These are phyloP conservation scores for Hippopotamyrus pictus DNA, from an alignment of 2,797 vertebrate genomes.

Conservation along the genomic window DNA sequence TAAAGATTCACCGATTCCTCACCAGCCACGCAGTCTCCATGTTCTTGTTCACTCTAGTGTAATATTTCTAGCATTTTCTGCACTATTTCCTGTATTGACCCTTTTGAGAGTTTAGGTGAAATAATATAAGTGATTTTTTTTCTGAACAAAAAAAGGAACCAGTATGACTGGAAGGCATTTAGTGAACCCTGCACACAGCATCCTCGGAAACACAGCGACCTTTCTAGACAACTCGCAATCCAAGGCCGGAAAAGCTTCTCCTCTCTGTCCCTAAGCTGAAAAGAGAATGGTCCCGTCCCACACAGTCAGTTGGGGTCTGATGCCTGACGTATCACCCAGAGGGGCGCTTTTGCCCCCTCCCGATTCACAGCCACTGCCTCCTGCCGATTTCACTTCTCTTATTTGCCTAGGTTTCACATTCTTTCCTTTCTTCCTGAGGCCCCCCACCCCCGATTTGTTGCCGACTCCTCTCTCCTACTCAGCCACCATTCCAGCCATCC, in stretches of 20 bases:
- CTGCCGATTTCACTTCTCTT: constrained; percentile 2
- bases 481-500: background rate
- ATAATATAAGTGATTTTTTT: background rate
- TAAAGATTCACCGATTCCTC: background rate
- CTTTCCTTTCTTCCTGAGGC: background rate
- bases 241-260: background rate
- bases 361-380: background rate
- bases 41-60: background rate
- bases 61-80: background rate
- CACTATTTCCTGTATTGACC: background rate
- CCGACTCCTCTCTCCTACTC: background rate
- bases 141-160: background rate
- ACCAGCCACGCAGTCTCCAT: background rate
- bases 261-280: background rate
- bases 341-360: background rate
- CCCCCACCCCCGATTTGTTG: background rate
- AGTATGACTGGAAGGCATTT: background rate
- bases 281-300: background rate
- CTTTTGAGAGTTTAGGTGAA: background rate
- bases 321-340: background rate
- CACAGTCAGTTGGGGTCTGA: background rate
- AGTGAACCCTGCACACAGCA: background rate
- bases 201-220: background rate
- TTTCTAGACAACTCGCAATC: background rate
- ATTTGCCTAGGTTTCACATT: constrained; percentile 1